Percentiles rank a stretch among this genome's conserved stretches.
These are phyloP conservation scores for Acanthochromis polyacanthus DNA, from an alignment of 2,113 vertebrate species.

Conservation along the genomic window DNA sequence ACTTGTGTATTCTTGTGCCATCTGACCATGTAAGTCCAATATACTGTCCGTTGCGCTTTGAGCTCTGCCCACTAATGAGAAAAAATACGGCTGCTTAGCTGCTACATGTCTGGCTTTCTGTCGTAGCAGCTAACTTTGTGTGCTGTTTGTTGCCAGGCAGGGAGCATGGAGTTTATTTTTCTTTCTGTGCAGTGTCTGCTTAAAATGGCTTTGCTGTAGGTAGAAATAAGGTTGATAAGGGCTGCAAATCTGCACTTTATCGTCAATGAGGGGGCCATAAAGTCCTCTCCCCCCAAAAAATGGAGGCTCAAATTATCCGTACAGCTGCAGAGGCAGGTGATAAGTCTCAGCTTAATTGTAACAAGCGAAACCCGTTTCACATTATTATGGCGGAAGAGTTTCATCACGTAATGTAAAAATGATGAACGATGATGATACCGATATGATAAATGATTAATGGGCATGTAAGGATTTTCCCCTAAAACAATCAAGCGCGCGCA, in stretches of 20 bases:
- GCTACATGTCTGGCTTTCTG: neutral
- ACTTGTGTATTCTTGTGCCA: conserved; percentile 1
- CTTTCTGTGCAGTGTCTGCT: neutral
- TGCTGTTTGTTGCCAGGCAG: neutral
- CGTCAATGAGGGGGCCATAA: conserved; percentile 13
- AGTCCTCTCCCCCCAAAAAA: neutral
- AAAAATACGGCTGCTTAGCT: neutral
- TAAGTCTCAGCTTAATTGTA: conserved; percentile 29
- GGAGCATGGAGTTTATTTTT: neutral
- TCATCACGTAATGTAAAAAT: conserved; percentile 1
- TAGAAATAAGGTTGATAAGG: conserved; percentile 5
- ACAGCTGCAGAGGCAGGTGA: conserved; percentile 12
- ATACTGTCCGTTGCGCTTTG: neutral
- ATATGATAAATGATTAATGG: conserved; percentile 12
- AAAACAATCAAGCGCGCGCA: conserved; percentile 8
- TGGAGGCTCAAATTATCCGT: conserved; percentile 1
- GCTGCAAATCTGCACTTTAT: neutral
- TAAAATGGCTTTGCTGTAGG: conserved; percentile 9
- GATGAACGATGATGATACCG: conserved; percentile 8
- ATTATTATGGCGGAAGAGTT: neutral
- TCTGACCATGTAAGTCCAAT: neutral
- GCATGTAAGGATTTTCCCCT: conserved; percentile 14
- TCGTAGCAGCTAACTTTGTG: neutral
- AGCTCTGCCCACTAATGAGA: neutral
- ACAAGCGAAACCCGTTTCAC: conserved; percentile 12